These are phyloP conservation scores for Steatornis caripensis DNA, from an alignment of 2,113 vertebrate species.

Conservation along the genomic window DNA sequence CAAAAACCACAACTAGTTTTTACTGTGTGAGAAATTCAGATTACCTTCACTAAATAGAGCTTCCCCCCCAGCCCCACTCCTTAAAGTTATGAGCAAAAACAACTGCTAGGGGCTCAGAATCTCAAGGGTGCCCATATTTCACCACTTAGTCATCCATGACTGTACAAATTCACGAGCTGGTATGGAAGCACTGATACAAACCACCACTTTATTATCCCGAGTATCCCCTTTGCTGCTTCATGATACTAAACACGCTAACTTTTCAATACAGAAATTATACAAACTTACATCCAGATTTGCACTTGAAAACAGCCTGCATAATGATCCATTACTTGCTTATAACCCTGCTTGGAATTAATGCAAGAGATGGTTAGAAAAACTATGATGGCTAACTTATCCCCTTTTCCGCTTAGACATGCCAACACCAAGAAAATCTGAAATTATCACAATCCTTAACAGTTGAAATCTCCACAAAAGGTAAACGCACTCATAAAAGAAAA, in stretches of 20 bases:
- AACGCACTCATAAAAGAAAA: neutral
- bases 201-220: neutral
- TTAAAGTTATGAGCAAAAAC: neutral
- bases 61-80: no score
- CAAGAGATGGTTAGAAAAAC: neutral
- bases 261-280: neutral
- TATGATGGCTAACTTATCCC: neutral
- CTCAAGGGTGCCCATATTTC: neutral
- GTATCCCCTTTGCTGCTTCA: neutral
- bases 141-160: neutral
- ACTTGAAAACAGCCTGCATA: neutral
- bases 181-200: neutral
- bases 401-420: neutral
- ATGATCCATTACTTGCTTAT: neutral
- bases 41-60: neutral
- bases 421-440: neutral
- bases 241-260: neutral
- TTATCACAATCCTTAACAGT: neutral
- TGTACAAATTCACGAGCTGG: neutral
- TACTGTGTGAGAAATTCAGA: neutral
- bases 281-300: neutral
- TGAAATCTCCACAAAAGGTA: neutral
- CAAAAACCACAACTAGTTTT: neutral
- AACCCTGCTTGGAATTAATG: neutral
- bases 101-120: neutral